A percentile compares a stretch with the other conserved stretches of the same genome.
These are phyloP conservation scores for Ditula angustiorana DNA, from an alignment of 2,888 invertebrate genomes.

Conservation along the genomic window DNA sequence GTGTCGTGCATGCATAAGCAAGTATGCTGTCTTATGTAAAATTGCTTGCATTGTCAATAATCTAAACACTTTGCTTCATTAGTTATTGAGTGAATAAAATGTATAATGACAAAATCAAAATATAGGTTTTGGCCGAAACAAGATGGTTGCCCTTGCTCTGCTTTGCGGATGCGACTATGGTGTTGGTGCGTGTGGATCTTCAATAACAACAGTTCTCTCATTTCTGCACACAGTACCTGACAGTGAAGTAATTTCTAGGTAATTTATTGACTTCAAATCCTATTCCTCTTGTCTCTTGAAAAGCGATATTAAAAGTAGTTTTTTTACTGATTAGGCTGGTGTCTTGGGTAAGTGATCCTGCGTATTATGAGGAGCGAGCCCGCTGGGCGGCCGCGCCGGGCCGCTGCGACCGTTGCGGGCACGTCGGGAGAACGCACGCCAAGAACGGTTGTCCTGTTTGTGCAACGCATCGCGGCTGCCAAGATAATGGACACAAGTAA, in stretches of 20 bases:
- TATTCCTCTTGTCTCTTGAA: neutral
- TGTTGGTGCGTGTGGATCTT: conserved; percentile 90
- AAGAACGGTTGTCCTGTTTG: conserved; percentile 89
- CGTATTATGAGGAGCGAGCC: conserved; percentile 82
- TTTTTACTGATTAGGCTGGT: conserved; percentile 75
- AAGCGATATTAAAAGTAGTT: neutral
- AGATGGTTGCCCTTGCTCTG: conserved; percentile 93
- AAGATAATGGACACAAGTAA: conserved; percentile 86
- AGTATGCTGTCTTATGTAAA: too few species aligned
- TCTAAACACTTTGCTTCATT: too few species aligned
- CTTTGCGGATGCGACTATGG: conserved; percentile 96
- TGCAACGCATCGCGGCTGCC: conserved; percentile 86
- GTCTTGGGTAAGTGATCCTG: conserved; percentile 86
- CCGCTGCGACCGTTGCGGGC: conserved; percentile 90
- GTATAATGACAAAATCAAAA: neutral
- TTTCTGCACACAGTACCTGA: conserved; percentile 88
- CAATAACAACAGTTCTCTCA: conserved; percentile 88
- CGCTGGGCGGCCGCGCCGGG: conserved; percentile 84
- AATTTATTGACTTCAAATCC: neutral
- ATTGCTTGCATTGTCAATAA: too few species aligned
- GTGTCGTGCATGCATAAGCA: too few species aligned
- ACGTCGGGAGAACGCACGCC: conserved; percentile 87
- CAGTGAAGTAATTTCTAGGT: conserved; percentile 87
- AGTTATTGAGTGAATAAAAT: neutral
- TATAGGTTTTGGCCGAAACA: conserved; percentile 90